These are phyloP conservation scores for Dissostichus mawsoni DNA, from an alignment of 2,113 vertebrate genomes.

Conservation along the genomic window DNA sequence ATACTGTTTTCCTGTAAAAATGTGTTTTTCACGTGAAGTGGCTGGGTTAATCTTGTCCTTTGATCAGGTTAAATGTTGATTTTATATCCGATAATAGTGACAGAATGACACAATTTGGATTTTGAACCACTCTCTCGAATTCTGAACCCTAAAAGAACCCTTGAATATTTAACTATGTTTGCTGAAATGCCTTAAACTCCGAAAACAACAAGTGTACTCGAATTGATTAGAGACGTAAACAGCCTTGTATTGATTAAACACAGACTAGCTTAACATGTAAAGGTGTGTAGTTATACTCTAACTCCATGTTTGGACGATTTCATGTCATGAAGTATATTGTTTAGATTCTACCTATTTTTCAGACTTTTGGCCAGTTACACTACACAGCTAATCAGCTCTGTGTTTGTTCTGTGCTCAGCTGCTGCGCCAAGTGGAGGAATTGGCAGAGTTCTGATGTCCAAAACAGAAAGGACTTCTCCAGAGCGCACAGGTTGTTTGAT, in stretches of 20 bases:
- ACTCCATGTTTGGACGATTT: neutral
- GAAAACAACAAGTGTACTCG: slow-evolving; percentile 7
- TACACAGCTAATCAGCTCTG: slow-evolving; percentile 5
- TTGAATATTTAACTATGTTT: slow-evolving; percentile 42
- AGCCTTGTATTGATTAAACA: neutral
- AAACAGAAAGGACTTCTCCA: slow-evolving; percentile 3
- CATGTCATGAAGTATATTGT: neutral
- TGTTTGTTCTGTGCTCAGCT: slow-evolving; percentile 15
- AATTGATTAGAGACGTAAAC: slow-evolving; percentile 16
- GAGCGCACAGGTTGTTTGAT: slow-evolving; percentile 7
- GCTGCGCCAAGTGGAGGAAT: neutral
- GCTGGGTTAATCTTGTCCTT: neutral
- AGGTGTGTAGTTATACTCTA: slow-evolving; percentile 3
- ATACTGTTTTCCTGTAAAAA: neutral
- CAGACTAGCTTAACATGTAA: neutral
- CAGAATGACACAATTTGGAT: slow-evolving; percentile 4
- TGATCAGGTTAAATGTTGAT: neutral
- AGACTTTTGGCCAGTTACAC: neutral
- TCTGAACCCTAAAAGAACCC: slow-evolving; percentile 45
- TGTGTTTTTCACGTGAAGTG: neutral
- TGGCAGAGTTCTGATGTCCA: neutral
- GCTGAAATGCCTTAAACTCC: slow-evolving; percentile 33
- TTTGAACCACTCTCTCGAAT: slow-evolving; percentile 13
- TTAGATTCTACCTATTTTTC: neutral
- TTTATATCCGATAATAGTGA: neutral